These are phyloP conservation scores for Glossophaga mutica DNA, from an alignment of 2,797 vertebrate genomes.

Conservation along the genomic window DNA sequence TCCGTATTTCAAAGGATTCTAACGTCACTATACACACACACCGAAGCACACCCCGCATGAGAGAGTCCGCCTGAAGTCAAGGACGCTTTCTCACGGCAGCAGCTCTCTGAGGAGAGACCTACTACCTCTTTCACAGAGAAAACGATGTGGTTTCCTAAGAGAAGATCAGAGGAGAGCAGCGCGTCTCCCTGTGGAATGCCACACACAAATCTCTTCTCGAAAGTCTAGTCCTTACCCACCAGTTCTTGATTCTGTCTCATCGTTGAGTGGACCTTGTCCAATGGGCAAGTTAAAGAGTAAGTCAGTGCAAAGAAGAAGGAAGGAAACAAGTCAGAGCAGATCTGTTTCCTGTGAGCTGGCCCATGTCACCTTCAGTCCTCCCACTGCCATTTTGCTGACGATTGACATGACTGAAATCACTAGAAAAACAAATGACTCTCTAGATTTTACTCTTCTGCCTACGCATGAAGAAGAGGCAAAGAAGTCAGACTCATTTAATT, in stretches of 20 bases:
- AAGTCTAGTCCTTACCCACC: neutral
- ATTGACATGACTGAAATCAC: neutral
- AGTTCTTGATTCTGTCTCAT: neutral
- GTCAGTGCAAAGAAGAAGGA: neutral
- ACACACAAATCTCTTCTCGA: neutral
- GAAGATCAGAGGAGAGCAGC: neutral
- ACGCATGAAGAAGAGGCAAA: neutral
- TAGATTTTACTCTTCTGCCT: neutral
- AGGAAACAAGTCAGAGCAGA: neutral
- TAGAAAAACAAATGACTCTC: neutral
- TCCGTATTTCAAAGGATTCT: slow-evolving; percentile 44
- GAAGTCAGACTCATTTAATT: neutral
- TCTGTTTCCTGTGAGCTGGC: neutral
- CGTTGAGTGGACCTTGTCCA: neutral
- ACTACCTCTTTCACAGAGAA: neutral
- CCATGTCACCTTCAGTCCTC: neutral
- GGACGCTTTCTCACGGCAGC: neutral
- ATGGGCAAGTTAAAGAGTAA: neutral
- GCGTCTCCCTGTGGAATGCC: neutral
- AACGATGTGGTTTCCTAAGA: neutral
- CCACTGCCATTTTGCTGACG: neutral
- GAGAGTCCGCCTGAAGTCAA: neutral
- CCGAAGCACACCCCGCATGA: neutral
- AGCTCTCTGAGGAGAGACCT: neutral
- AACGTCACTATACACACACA: neutral